Evolutionary conservation across 1,140 invertebrate species (phyloP).

Genomic region (Lerema accius): DNA sequence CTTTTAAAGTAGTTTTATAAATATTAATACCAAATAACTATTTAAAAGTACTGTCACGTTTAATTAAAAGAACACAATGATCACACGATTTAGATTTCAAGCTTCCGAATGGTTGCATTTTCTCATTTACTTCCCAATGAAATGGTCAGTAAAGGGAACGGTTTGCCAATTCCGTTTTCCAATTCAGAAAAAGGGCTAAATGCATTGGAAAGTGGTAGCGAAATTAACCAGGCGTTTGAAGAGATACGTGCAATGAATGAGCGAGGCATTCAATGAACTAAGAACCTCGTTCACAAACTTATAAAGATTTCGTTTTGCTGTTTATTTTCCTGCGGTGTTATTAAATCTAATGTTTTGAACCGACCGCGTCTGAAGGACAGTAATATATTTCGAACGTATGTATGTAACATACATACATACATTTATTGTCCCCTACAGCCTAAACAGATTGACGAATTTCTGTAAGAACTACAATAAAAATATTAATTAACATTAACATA

Average conservation of each 20-base stretch:
- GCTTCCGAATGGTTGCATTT: slow-evolving; percentile 13
- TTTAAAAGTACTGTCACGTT: neutral
- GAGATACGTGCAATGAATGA: slow-evolving; percentile 26
- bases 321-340: no score
- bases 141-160: slow-evolving; percentile 22
- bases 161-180: slow-evolving; percentile 33
- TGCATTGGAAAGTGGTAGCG: slow-evolving; percentile 25
- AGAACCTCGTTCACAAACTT: neutral
- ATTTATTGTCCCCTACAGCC: no score
- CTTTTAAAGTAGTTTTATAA: no score
- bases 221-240: slow-evolving; percentile 31
- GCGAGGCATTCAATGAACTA: slow-evolving; percentile 1
- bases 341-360: no score
- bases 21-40: neutral
- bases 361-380: no score
- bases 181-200: slow-evolving; percentile 33
- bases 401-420: no score
- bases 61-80: slow-evolving; percentile 1
- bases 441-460: no score
- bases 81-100: neutral
- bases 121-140: slow-evolving; percentile 31
- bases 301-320: slow-evolving; percentile 2
- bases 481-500: no score
- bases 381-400: no score
- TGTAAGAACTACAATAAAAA: no score